A percentile compares a stretch with the other conserved stretches of the same genome.
phyloP scores from a whole-genome alignment of 2,797 vertebrate genomes.

The Anas flavirostris region DNA sequence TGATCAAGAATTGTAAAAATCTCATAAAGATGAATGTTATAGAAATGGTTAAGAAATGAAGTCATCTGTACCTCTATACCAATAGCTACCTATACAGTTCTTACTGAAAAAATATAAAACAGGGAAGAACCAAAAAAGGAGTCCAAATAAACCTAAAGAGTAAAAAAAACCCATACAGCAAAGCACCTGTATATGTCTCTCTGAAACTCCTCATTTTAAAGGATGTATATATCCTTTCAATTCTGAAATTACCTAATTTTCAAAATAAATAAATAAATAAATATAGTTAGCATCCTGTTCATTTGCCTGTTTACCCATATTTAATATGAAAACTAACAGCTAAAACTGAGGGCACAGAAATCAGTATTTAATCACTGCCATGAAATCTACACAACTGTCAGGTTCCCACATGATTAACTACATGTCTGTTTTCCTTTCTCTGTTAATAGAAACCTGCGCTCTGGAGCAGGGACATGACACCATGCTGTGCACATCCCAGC shows the following conservation, averaged over 20 bases:
- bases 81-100: background rate
- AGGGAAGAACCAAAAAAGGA: background rate
- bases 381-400: background rate
- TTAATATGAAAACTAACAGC: background rate
- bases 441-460: background rate
- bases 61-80: background rate
- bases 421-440: background rate
- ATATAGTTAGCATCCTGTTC: rapidly evolving
- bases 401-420: background rate
- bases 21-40: background rate
- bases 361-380: background rate
- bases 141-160: background rate
- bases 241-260: background rate
- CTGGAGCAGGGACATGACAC: background rate
- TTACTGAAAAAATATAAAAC: background rate
- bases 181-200: background rate
- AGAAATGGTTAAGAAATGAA: background rate
- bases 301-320: background rate
- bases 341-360: background rate
- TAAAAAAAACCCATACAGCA: background rate
- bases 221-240: background rate
- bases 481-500: rapidly evolving
- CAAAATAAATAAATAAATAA: background rate
- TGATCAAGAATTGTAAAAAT: background rate
- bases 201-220: background rate